These are phyloP conservation scores for Dendropsophus ebraccatus DNA, from an alignment of 2,113 vertebrate species.

Conservation along the genomic window DNA sequence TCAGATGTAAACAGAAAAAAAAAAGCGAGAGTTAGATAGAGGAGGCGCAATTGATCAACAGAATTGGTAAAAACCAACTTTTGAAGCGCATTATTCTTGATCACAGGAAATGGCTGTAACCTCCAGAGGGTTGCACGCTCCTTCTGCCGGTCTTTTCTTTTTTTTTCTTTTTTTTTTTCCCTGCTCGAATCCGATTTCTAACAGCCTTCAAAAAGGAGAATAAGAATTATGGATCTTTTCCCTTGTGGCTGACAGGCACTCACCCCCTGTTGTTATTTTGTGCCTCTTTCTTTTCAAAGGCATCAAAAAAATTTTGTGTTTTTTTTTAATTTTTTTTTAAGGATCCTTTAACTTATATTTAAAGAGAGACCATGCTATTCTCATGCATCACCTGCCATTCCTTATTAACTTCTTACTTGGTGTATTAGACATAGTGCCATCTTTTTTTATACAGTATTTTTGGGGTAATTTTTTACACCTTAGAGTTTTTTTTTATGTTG, in stretches of 20 bases:
- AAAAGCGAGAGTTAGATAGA: slow-evolving; percentile 74
- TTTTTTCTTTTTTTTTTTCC: background rate
- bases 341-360: slow-evolving; percentile 99
- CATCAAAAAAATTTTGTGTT: slow-evolving; percentile 89
- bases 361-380: slow-evolving; percentile 95
- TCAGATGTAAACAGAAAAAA: slow-evolving; percentile 92
- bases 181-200: slow-evolving; percentile 83
- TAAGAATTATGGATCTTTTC: slow-evolving; percentile 95
- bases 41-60: slow-evolving; percentile 97
- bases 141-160: slow-evolving; percentile 76
- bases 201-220: slow-evolving; percentile 99
- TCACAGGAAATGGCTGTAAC: slow-evolving; percentile 98
- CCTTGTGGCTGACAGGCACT: slow-evolving; percentile 96
- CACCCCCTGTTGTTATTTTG: slow-evolving; percentile 99
- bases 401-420: slow-evolving; percentile 97
- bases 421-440: slow-evolving; percentile 80
- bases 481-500: slow-evolving; percentile 77
- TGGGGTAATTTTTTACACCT: background rate
- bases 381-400: slow-evolving; percentile 95
- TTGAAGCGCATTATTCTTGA: slow-evolving; percentile 99
- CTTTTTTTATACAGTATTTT: background rate
- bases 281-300: slow-evolving; percentile 99
- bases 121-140: slow-evolving; percentile 90
- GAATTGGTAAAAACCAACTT: slow-evolving; percentile 95
- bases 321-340: slow-evolving; percentile 68